phyloP scores from a whole-genome alignment of 2,113 vertebrate genomes.

The Sphyrna mokarran region DNA sequence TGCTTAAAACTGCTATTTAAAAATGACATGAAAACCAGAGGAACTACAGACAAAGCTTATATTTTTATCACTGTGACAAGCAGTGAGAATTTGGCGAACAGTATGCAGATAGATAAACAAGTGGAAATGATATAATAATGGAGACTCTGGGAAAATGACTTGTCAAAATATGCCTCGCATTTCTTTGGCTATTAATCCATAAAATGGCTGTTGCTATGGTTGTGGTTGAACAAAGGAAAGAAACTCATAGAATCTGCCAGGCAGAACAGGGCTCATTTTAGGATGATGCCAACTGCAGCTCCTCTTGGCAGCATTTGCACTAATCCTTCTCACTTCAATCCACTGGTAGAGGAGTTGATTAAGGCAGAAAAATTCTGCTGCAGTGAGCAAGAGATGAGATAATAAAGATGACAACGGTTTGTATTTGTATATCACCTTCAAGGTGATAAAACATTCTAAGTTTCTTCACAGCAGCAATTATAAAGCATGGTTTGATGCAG shows the following conservation, averaged over 20 bases:
- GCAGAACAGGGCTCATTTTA: neutral
- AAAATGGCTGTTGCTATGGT: slow-evolving; percentile 16
- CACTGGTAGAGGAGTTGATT: neutral
- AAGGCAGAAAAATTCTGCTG: neutral
- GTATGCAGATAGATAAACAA: neutral
- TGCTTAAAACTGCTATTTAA: slow-evolving; percentile 2
- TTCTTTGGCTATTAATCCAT: slow-evolving; percentile 10
- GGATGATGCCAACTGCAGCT: neutral
- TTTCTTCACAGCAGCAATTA: neutral
- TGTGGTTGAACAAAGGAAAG: neutral
- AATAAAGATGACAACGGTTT: neutral
- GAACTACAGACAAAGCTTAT: neutral
- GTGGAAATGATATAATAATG: slow-evolving; percentile 25
- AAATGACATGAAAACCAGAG: neutral
- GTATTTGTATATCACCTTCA: neutral
- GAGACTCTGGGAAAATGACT: neutral
- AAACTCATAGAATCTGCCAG: neutral
- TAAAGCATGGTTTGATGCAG: neutral
- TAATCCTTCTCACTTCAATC: neutral
- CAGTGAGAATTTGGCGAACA: neutral
- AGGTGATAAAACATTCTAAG: neutral
- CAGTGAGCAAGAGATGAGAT: neutral
- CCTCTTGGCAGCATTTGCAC: neutral
- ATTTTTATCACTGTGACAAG: neutral
- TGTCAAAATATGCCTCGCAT: slow-evolving; percentile 31